A percentile compares a stretch with the other conserved stretches of the same genome.
phyloP scores from a whole-genome alignment of 2,888 invertebrate genomes.

The Synanthedon vespiformis region DNA sequence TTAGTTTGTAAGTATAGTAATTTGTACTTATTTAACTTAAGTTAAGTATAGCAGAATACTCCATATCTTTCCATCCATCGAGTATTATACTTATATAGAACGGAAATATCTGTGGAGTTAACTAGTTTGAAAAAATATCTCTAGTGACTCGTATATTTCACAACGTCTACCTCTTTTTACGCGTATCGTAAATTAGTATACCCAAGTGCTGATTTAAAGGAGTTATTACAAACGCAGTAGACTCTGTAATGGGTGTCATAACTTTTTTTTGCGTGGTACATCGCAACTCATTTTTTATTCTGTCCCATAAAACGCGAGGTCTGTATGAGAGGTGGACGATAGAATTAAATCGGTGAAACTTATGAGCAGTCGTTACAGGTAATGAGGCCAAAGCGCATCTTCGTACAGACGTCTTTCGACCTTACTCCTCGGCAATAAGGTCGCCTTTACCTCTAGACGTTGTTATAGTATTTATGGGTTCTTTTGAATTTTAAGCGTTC shows the following conservation, averaged over 20 bases:
- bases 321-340: slow-evolving; percentile 30
- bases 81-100: no score
- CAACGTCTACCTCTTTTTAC: no score
- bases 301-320: slow-evolving; percentile 16
- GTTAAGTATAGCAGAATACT: no score
- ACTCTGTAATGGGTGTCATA: not conserved
- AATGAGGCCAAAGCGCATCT: slow-evolving; percentile 21
- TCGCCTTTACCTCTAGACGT: slow-evolving; percentile 7
- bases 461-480: slow-evolving; percentile 15
- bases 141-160: no score
- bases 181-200: no score
- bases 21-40: no score
- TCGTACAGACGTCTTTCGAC: slow-evolving; percentile 12
- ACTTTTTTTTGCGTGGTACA: not conserved
- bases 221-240: no score
- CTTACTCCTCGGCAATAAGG: slow-evolving; percentile 10
- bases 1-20: no score
- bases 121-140: no score
- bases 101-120: no score
- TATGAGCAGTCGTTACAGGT: slow-evolving; percentile 34
- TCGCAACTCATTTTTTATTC: slow-evolving; percentile 17
- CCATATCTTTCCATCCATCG: no score
- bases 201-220: no score
- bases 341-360: slow-evolving; percentile 37
- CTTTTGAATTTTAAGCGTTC: slow-evolving; percentile 10